Evolutionary conservation across 1,140 invertebrate genomes (phyloP), one percentile per base, ranked within the genome.

Genomic region (Branchinecta lindahli): DNA sequence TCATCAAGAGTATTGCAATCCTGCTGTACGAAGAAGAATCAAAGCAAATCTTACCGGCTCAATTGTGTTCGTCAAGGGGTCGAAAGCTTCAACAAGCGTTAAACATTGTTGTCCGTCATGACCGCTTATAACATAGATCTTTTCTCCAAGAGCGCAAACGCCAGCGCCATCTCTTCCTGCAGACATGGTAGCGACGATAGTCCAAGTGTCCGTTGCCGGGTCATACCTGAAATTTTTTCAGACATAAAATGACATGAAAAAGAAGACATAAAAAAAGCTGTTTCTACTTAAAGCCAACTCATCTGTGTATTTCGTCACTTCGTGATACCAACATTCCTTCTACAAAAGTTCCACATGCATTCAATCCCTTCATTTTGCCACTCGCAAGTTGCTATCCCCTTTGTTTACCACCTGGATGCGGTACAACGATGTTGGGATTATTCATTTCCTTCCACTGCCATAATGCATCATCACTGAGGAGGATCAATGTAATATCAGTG

Each of bases 61-160:
- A 61, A 61, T 20, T 3, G 52, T 61, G 18, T 96, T 94, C 0
- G 84, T 85, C 77, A 89, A 86, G 10, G 92, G 87, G 79, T 97
- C 92, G 79, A 96, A 98, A 74, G 92, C 86, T 81, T 98, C 94
- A 20, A 96, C 92, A 70, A 88, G 85, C 75, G 88, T 90, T 3
- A 96, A 81, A 80, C 95, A 96, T 72, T 88, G 86, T 75, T 90
- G 89, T n/a, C 94, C 94, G 82, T 97, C 94, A 79, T 96, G 96
- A 0, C 95, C 95, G 45, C 94, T 94, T 45, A 95, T 89, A 52
- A 92, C 91, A 74, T 95, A 86, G 15, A 97, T 81, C 73, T 86
- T 83, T 78, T 96, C 91, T 69, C 94, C 94, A 0, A 97, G 83
- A 20, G 92, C 83, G 75, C 91, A 92, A 67, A 93, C 91, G 21